Percentiles rank a stretch among this genome's conserved stretches.
Evolutionary conservation across 2,888 invertebrate species (phyloP).

Genomic region (Entomobrya multifasciata): DNA sequence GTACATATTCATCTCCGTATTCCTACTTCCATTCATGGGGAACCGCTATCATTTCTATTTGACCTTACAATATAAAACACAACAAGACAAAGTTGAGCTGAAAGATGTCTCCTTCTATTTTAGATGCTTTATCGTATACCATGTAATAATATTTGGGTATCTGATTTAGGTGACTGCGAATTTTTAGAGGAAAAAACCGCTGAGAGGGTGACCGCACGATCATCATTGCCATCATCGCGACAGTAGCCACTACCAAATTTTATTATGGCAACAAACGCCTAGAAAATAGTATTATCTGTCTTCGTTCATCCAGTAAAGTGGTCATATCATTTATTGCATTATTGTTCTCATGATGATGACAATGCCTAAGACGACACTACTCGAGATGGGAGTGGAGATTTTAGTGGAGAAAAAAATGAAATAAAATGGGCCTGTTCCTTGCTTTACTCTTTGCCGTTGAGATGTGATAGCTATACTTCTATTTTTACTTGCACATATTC

Average conservation of each 20-base stretch:
- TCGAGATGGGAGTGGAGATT: background rate
- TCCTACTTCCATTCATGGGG: no score
- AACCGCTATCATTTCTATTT: constrained; percentile 25
- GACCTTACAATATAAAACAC: constrained; percentile 12
- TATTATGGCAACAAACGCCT: no score
- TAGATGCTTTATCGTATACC: no score
- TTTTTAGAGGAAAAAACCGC: background rate
- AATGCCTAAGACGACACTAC: background rate
- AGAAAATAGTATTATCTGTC: background rate
- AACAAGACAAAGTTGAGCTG: background rate
- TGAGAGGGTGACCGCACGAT: background rate
- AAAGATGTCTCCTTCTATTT: background rate
- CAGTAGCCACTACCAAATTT: no score
- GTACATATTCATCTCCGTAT: background rate
- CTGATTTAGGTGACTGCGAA: background rate
- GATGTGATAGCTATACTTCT: background rate
- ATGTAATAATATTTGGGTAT: no score
- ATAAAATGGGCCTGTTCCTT: background rate
- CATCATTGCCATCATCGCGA: background rate
- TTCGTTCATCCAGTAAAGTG: background rate
- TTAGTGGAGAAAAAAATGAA: background rate
- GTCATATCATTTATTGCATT: background rate
- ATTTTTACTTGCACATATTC: background rate
- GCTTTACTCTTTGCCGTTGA: background rate
- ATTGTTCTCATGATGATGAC: background rate